Evolutionary conservation across 2,888 invertebrate species (phyloP), one percentile per base, ranked within the genome.

Genomic region (Parnassius apollo): DNA sequence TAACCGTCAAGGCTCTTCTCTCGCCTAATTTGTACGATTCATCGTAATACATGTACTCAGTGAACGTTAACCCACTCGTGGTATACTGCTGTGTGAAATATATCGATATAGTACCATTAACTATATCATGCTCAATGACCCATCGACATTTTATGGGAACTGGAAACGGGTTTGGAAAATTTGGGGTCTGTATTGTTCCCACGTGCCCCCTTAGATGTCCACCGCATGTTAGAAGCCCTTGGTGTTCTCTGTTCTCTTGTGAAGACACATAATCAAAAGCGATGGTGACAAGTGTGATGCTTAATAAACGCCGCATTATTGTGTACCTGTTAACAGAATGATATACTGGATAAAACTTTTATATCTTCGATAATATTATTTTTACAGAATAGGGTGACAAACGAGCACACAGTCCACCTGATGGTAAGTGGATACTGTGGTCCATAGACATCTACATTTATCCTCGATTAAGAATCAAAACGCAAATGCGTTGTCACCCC

Each of bases 31-130:
- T 94, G 71, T 94, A 93, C 61, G 94, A 92, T 56, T 94, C 94
- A 69, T 95, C 95, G 78, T 95, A 96, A 73, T 95, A 95, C 83
- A 94, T 93, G 76, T 95, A 96, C 80, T 96, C 96, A 42, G 95
- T 95, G 80, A 96, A 95, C 56, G 93, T 94, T 9, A 96, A 85
- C 0, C 96, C 96, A 74, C 95, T 95, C 71, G 95, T 94, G 52
- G 96, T 95, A 89, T 96, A 98, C 73, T 97, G 94, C 79, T 98
- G 98, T 2, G 97, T 97, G 72, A 98, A 93, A 80, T 98, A 98
- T 69, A 98, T 93, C 69, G 96, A 94, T 76, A 98, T 97, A 58
- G 95, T 94, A 10, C 95, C 93, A 73, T 95, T 95, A 64, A 92
- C 92, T 68, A 95, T 94, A n/a, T 96, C 95, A 77, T 97, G 96